phyloP scores from a whole-genome alignment of 1,140 invertebrate species.

The Triops cancriformis region DNA sequence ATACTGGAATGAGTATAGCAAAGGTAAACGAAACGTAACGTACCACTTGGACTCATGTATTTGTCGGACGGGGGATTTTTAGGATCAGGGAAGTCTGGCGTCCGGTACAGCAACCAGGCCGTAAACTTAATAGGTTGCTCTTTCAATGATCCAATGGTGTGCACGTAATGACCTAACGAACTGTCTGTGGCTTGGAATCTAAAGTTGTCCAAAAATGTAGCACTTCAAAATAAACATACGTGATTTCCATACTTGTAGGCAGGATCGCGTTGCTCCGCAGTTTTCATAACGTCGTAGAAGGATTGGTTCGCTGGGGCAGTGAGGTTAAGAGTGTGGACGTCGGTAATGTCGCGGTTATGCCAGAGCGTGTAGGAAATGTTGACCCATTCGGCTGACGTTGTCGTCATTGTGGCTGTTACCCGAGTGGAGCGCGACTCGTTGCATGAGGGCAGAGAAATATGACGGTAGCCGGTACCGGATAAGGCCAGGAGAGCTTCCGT shows the following conservation, averaged over 20 bases:
- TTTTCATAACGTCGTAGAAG: slow-evolving; percentile 75
- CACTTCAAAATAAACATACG: too few relatives aligned
- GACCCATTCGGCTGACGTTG: slow-evolving; percentile 33
- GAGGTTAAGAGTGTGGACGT: slow-evolving; percentile 59
- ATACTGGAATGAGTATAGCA: too few relatives aligned
- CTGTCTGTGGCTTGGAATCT: slow-evolving; percentile 71
- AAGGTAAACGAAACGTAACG: not conserved
- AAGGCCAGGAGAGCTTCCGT: slow-evolving; percentile 65
- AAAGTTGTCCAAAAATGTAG: slow-evolving; percentile 31
- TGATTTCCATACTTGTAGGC: slow-evolving; percentile 35
- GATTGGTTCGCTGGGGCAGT: slow-evolving; percentile 61
- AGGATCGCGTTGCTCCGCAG: slow-evolving; percentile 62
- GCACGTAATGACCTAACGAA: slow-evolving; percentile 82
- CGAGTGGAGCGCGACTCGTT: not conserved
- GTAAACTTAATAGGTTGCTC: slow-evolving; percentile 79
- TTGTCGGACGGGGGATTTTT: slow-evolving; percentile 68
- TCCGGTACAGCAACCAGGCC: slow-evolving; percentile 74
- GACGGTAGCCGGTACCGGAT: slow-evolving; percentile 34
- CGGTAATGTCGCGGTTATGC: slow-evolving; percentile 60
- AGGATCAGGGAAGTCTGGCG: slow-evolving; percentile 64
- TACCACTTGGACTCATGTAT: slow-evolving; percentile 71
- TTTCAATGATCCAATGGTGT: slow-evolving; percentile 72
- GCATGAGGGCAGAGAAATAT: not conserved
- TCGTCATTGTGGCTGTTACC: slow-evolving; percentile 35
- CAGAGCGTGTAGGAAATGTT: slow-evolving; percentile 72